Evolutionary conservation across 2,797 vertebrate species (phyloP).

Genomic region (Sternotherus odoratus): DNA sequence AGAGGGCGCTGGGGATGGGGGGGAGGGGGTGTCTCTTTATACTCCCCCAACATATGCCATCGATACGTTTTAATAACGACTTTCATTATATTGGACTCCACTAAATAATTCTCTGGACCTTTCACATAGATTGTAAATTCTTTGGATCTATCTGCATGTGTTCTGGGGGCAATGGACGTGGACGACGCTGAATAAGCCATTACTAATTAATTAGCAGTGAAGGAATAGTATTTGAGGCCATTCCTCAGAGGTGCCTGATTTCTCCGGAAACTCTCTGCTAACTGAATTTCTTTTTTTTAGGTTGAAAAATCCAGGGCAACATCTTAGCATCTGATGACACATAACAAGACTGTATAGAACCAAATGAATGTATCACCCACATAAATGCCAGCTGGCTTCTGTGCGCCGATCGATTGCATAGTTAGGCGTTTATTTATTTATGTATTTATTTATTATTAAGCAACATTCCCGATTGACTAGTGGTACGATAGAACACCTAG

Average conservation of each 20-base stretch:
- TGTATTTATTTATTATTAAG: neutral
- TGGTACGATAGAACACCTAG: neutral
- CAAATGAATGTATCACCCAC: neutral
- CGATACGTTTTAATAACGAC: neutral
- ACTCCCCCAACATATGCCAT: neutral
- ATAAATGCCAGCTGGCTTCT: neutral
- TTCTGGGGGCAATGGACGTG: neutral
- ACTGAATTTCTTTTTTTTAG: conserved; percentile 7
- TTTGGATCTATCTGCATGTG: neutral
- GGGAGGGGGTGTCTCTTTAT: neutral
- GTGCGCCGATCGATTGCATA: neutral
- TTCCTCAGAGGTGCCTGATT: neutral
- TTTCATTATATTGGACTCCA: neutral
- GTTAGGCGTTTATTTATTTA: neutral
- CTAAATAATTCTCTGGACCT: neutral
- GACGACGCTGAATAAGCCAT: neutral
- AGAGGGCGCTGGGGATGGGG: neutral
- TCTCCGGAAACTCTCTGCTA: neutral
- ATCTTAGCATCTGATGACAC: neutral
- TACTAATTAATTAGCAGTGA: neutral
- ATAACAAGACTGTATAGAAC: neutral
- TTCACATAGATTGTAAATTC: neutral
- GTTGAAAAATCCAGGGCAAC: neutral
- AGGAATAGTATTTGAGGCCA: neutral
- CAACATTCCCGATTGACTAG: neutral